These are phyloP conservation scores for Macrosteles quadrilineatus DNA, from an alignment of 1,140 invertebrate species.

Conservation along the genomic window DNA sequence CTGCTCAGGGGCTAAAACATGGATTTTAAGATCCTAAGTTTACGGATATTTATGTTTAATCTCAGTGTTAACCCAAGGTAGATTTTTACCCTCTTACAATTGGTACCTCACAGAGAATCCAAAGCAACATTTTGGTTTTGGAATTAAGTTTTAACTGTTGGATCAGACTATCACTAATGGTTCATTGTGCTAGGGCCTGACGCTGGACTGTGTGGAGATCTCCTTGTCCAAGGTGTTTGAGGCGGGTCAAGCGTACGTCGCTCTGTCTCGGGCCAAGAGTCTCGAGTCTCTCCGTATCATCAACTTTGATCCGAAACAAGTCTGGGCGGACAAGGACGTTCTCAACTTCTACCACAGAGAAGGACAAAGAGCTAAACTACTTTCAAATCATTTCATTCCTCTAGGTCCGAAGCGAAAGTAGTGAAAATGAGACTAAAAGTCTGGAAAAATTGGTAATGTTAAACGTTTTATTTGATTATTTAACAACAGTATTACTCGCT, in stretches of 20 bases:
- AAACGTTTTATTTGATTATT: background rate
- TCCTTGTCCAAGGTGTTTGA: constrained; percentile 88
- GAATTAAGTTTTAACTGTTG: too few relatives aligned
- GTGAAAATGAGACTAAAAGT: background rate
- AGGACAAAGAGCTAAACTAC: constrained; percentile 44
- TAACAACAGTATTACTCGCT: background rate
- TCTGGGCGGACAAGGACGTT: constrained; percentile 87
- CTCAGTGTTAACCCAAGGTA: too few relatives aligned
- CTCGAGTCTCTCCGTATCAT: constrained; percentile 80
- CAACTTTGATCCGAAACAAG: constrained; percentile 83
- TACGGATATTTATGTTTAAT: too few relatives aligned
- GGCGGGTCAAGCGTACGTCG: constrained; percentile 95
- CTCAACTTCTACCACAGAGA: constrained; percentile 80
- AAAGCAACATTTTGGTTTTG: too few relatives aligned
- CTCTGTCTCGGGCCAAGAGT: constrained; percentile 86
- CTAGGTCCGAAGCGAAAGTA: background rate
- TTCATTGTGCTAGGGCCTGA: constrained; percentile 82
- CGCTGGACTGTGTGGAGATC: constrained; percentile 94
- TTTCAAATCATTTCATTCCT: background rate
- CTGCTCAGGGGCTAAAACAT: too few relatives aligned
- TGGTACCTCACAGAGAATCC: too few relatives aligned
- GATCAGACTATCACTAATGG: too few relatives aligned
- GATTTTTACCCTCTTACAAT: too few relatives aligned
- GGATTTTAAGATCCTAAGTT: too few relatives aligned
- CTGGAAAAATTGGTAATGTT: background rate